Conservation (phyloP, 2,113 vertebrate species). For the Lasiurus borealis region DNA sequence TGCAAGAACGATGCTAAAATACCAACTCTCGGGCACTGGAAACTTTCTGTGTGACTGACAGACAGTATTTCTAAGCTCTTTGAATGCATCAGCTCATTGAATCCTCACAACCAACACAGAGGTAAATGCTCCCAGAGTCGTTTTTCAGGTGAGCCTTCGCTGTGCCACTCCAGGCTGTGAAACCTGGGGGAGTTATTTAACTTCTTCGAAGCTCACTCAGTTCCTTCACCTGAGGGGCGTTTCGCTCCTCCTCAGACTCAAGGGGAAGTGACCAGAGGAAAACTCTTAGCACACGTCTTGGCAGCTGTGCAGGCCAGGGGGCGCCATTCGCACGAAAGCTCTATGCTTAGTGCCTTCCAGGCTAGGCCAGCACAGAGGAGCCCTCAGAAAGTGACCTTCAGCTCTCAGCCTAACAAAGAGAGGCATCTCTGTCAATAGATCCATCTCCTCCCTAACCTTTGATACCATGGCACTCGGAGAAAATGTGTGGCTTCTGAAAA, state of each 20-base stretch:
- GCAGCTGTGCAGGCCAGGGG: not conserved
- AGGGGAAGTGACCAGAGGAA: not conserved
- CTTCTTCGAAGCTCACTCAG: not conserved
- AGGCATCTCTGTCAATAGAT: not conserved
- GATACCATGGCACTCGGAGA: not conserved
- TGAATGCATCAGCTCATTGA: not conserved
- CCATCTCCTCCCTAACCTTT: not conserved
- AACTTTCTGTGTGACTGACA: not conserved
- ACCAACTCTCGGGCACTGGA: not conserved
- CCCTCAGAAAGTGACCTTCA: not conserved
- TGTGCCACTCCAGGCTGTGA: not conserved
- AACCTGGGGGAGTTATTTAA: not conserved
- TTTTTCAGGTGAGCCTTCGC: not conserved
- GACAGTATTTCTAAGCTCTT: not conserved
- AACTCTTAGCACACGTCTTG: not conserved
- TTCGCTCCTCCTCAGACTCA: not conserved
- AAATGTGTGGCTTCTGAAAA: not conserved
- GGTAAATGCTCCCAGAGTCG: not conserved
- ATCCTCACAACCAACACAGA: not conserved
- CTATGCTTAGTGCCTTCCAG: accelerated
- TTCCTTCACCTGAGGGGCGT: not conserved
- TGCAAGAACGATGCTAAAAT: not conserved
- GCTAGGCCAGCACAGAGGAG: not conserved
- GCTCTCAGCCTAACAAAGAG: not conserved
- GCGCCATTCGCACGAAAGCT: not conserved